Conservation (phyloP, 2,113 vertebrate genomes). For the Hippoglossus stenolepis region DNA sequence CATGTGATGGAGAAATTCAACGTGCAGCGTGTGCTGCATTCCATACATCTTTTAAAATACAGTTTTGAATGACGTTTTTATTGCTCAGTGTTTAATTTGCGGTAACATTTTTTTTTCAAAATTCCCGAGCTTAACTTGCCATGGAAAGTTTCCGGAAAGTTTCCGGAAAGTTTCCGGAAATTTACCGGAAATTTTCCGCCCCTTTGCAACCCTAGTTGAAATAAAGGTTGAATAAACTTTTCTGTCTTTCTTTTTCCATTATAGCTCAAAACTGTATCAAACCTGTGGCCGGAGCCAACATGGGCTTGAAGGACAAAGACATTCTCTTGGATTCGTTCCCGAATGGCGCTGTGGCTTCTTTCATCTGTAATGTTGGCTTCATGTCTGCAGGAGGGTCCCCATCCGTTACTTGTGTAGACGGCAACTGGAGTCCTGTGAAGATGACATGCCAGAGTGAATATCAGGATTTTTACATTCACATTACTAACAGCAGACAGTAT, state of each 20-base stretch:
- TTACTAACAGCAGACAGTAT: not conserved
- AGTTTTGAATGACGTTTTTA: too few relatives aligned
- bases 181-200: too few relatives aligned
- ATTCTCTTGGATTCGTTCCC: not conserved
- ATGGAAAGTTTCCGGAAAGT: too few relatives aligned
- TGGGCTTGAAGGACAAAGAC: not conserved
- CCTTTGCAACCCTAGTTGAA: too few relatives aligned
- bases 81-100: too few relatives aligned
- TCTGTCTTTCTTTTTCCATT: not conserved
- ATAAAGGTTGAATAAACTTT: not conserved
- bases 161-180: too few relatives aligned
- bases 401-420: not conserved
- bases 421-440: slow-evolving; percentile 16
- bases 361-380: slow-evolving; percentile 46
- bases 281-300: slow-evolving; percentile 9
- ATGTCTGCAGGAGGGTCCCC: fast-evolving
- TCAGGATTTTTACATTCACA: not conserved
- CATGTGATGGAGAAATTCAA: too few relatives aligned
- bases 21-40: too few relatives aligned
- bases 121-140: too few relatives aligned
- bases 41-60: too few relatives aligned
- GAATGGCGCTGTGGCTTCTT: not conserved
- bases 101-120: too few relatives aligned
- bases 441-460: slow-evolving; percentile 63
- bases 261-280: slow-evolving; percentile 30